Percentiles rank a stretch among this genome's conserved stretches.
phyloP scores from a whole-genome alignment of 2,888 invertebrate species.

The Saturnia japonica region DNA sequence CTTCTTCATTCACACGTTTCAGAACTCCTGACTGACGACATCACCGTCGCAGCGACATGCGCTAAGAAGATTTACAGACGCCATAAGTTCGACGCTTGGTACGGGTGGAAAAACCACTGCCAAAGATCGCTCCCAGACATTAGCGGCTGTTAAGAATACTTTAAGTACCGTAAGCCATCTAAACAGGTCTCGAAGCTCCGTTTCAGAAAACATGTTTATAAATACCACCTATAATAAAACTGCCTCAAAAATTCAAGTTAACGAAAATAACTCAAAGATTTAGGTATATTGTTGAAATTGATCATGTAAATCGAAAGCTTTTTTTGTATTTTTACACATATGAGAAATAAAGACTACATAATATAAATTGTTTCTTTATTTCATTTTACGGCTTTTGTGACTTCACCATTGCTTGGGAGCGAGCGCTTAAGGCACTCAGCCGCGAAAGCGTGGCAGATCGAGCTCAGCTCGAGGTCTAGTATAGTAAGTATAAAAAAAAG shows the following conservation, averaged over 20 bases:
- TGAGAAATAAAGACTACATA: not conserved
- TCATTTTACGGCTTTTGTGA: too few relatives aligned
- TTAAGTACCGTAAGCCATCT: not conserved
- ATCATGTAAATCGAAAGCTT: not conserved
- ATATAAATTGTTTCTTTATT: not conserved
- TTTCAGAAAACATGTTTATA: not conserved
- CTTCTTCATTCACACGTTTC: conserved; percentile 26
- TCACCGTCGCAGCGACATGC: conserved; percentile 60
- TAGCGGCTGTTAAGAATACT: conserved; percentile 46
- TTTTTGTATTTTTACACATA: not conserved
- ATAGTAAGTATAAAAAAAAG: too few relatives aligned
- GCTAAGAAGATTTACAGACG: conserved; percentile 64
- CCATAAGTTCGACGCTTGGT: conserved; percentile 61
- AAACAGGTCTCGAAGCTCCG: not conserved
- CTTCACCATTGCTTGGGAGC: too few relatives aligned
- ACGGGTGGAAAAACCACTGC: conserved; percentile 64
- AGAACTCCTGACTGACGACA: conserved; percentile 61
- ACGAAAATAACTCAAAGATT: too few relatives aligned
- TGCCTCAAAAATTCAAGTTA: too few relatives aligned
- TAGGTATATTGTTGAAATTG: not conserved
- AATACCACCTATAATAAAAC: too few relatives aligned
- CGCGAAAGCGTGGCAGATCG: too few relatives aligned
- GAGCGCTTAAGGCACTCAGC: too few relatives aligned
- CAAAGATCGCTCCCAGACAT: conserved; percentile 56
- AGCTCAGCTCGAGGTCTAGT: too few relatives aligned